Base-by-base conservation (phyloP, 2,113 vertebrate genomes). In the Gadus chalcogrammus region DNA sequence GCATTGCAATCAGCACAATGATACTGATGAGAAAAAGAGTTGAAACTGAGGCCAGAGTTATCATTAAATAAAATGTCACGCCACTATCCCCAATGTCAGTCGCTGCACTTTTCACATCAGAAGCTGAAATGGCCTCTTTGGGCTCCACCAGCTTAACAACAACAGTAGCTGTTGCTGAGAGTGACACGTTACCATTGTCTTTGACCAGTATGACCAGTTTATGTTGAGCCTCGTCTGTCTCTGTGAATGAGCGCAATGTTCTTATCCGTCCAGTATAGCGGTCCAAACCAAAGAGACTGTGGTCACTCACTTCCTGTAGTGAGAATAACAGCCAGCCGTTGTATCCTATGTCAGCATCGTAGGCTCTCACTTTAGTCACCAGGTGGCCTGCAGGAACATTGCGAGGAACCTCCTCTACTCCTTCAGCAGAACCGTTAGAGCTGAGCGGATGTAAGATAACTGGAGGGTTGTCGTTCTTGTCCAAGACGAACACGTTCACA, bases 401-500 rank as follows among this genome's bases (percentile, higher is more conserved):
- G 15, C 55, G 55, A 17, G 55, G 15, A 58, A 58, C n/a, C 15
- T 58, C 55, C 55, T 58, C 55, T 13, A n/a, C 1, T 22, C 1
- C 68, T 13, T 76, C 4, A 72, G 60, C 69, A 80, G 52, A 24
- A 52, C 11, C 52, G 20, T 67, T 31, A 56, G 18, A 11, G 16
- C 16, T 69, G n/a, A 61, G 0, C 78, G 58, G 78, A 75, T 85
- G 87, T 0, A 80, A 75, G 28, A 89, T 80, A 0, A 31, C 71
- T 31, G 71, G 67, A 0, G 81, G 78, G 61, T 88, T 89, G 0
- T 85, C 79, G 1, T 60, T 73, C 1, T 87, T 83, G 71, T 89
- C 88, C 1, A 24, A n/a, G 67, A 88, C 84, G 64, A 16, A 84
- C 5, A 88, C 87, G 4, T 66, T 80, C 0, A 88, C 76, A 2